These are phyloP conservation scores for Hofmannophila pseudospretella DNA, from an alignment of 2,888 invertebrate genomes.

Conservation along the genomic window DNA sequence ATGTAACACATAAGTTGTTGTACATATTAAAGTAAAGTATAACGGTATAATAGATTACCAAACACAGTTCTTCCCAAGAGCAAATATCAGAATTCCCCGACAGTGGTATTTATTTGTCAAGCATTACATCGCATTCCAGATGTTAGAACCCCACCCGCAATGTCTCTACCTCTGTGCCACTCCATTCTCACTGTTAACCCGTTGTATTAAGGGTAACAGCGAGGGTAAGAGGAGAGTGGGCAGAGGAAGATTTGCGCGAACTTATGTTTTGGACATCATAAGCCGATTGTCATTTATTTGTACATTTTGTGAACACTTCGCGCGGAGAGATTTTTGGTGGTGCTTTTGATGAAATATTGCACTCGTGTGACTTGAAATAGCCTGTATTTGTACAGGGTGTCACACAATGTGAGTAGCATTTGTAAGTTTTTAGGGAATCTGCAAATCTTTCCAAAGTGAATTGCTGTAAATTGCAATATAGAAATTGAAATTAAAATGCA, in stretches of 20 bases:
- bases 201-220: constrained; percentile 1
- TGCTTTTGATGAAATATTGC: no score
- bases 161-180: constrained; percentile 1
- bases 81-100: constrained; percentile 21
- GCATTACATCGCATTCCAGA: constrained; percentile 56
- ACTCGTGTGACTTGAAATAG: no score
- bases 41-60: no score
- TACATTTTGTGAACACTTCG: constrained; percentile 19
- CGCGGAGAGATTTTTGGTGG: background rate
- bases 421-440: no score
- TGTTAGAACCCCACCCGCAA: constrained; percentile 24
- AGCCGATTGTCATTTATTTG: constrained; percentile 45
- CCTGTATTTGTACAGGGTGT: no score
- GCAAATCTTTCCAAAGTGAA: no score
- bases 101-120: constrained; percentile 49
- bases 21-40: no score
- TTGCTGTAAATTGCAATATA: no score
- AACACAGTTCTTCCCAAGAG: background rate
- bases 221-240: constrained; percentile 5
- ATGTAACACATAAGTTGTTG: no score
- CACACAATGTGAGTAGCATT: no score
- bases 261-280: constrained; percentile 51
- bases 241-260: constrained; percentile 32
- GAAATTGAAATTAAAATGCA: no score
- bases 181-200: constrained; percentile 14